Base-by-base conservation (phyloP, 2,113 vertebrate species). In the Abramis brama region DNA sequence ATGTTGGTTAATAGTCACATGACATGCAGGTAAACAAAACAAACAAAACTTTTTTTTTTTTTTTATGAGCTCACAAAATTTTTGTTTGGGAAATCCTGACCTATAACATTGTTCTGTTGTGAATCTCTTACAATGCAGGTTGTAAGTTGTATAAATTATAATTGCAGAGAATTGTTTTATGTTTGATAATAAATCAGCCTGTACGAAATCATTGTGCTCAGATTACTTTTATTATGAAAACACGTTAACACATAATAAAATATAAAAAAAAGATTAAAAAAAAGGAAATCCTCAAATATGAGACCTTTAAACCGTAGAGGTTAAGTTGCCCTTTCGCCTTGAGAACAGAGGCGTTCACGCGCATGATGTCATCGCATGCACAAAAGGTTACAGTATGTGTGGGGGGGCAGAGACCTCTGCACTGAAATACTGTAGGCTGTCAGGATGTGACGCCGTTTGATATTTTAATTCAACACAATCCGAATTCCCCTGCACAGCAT, bases 401-500 rank as follows among this genome's bases (percentile, higher is more conserved):
- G 79, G 25, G 57, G 36, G 52, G 13, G 33, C 57, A 55, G 45
- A 64, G 79, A 83, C 59, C 79, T 81, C 39, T 47, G 59, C 9
- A 66, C 66, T 47, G 47, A 45, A 45, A 88, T 17, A 39, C 30
- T 39, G 52, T 64, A 23, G 73, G 62, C 62, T 83, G 79, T 45
- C 19, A 77, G 47, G 79, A 19, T 66, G 9, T 86, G 85, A 86
- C 80, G 0, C 5, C 19, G 12, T 30, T 47, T 64, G 15, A 81
- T 66, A 12, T 12, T 64, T 19, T 64, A 39, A 30, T 75, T 15
- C 15, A 43, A 59, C 45, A 27, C 23, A 25, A 27, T 39, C 43
- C 39, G 81, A 86, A 84, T 84, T 86, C 25, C 85, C 76, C 80
- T 30, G 36, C 45, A 59, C 19, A 25, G 4, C 12, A 30, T 80